Percentiles rank a stretch among this genome's conserved stretches.
phyloP scores from a whole-genome alignment of 2,888 invertebrate genomes.

The Blastobasis lacticolella region DNA sequence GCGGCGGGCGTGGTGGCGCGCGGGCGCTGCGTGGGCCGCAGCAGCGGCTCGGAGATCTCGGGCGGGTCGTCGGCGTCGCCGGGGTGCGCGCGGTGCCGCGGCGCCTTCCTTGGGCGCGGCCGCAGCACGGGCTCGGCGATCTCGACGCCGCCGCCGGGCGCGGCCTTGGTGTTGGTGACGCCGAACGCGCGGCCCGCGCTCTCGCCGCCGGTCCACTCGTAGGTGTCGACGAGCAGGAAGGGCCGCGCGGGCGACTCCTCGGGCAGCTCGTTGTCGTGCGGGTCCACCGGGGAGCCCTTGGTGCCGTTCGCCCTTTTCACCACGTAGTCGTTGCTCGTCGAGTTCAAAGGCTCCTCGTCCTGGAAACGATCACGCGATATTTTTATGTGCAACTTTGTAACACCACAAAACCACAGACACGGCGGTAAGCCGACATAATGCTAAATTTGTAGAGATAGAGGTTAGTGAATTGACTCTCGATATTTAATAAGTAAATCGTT shows the following conservation, averaged over 20 bases:
- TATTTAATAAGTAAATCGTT: too few relatives aligned
- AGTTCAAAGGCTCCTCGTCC: constrained; percentile 36
- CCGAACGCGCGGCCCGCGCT: constrained; percentile 78
- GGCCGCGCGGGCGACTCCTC: constrained; percentile 52
- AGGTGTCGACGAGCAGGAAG: constrained; percentile 57
- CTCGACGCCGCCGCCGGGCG: constrained; percentile 69
- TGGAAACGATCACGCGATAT: constrained; percentile 13
- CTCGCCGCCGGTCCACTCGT: constrained; percentile 67
- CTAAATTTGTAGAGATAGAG: too few relatives aligned
- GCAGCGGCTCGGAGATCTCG: constrained; percentile 80
- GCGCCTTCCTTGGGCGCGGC: constrained; percentile 73
- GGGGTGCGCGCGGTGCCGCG: constrained; percentile 64
- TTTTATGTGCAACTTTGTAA: too few relatives aligned
- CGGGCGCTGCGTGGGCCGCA: constrained; percentile 64
- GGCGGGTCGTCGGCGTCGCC: constrained; percentile 63
- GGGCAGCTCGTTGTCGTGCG: constrained; percentile 56
- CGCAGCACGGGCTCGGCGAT: constrained; percentile 84
- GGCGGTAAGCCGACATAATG: too few relatives aligned
- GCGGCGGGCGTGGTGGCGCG: constrained; percentile 36
- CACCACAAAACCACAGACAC: too few relatives aligned
- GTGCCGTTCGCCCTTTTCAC: constrained; percentile 34
- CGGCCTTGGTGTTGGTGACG: constrained; percentile 64
- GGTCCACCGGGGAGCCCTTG: constrained; percentile 38
- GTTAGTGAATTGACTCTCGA: too few relatives aligned
- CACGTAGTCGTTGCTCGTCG: constrained; percentile 24